phyloP scores from a whole-genome alignment of 2,888 invertebrate genomes.

The Hydriomena furcata region DNA sequence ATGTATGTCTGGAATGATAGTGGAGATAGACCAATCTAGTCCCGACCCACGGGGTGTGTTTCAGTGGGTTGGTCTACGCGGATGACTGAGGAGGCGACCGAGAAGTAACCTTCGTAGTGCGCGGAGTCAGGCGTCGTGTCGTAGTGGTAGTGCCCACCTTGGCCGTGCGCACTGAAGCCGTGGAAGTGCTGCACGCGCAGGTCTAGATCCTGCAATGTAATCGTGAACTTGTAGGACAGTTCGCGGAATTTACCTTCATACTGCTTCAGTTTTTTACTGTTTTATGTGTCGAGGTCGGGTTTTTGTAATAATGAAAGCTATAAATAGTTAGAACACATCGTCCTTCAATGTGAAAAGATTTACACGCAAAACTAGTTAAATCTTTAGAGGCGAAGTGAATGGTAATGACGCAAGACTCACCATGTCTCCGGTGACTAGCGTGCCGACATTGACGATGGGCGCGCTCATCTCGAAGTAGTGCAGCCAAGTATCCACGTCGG shows the following conservation, averaged over 20 bases:
- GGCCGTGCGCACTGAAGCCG: slow-evolving; percentile 91
- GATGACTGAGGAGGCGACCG: slow-evolving; percentile 87
- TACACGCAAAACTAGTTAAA: too few relatives aligned
- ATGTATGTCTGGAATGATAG: too few relatives aligned
- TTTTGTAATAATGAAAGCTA: too few relatives aligned
- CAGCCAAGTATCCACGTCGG: slow-evolving; percentile 93
- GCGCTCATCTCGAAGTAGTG: slow-evolving; percentile 95
- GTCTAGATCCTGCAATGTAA: slow-evolving; percentile 88
- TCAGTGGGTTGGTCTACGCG: slow-evolving; percentile 89
- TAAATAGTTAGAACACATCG: too few relatives aligned
- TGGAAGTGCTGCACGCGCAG: slow-evolving; percentile 98
- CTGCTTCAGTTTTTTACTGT: too few relatives aligned
- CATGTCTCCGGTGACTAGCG: slow-evolving; percentile 92
- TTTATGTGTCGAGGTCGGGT: too few relatives aligned
- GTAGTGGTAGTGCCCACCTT: slow-evolving; percentile 98
- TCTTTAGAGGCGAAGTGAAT: too few relatives aligned
- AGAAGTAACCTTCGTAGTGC: slow-evolving; percentile 96
- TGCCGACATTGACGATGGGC: slow-evolving; percentile 94
- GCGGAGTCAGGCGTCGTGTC: slow-evolving; percentile 95
- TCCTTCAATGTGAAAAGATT: too few relatives aligned
- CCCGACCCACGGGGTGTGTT: slow-evolving; percentile 89
- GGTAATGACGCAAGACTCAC: slow-evolving; percentile 67
- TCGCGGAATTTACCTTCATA: too few relatives aligned
- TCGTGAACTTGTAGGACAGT: too few relatives aligned
- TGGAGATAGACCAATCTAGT: slow-evolving; percentile 72